phyloP scores from a whole-genome alignment of 2,888 invertebrate species.

The Synergus japonicus region DNA sequence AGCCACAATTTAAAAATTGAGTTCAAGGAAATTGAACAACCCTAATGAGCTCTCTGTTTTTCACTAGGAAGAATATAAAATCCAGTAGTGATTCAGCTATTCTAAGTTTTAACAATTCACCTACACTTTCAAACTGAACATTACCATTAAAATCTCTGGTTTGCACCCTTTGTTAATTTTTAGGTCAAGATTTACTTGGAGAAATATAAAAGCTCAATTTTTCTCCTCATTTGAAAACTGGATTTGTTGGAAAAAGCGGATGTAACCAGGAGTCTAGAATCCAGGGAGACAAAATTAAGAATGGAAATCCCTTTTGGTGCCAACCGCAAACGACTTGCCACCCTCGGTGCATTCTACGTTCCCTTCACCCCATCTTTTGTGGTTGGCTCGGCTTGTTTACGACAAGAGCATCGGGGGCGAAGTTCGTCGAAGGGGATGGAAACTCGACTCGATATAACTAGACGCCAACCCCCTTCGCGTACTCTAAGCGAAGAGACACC shows the following conservation, averaged over 20 bases:
- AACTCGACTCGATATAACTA: constrained; percentile 37
- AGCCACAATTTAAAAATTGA: no score
- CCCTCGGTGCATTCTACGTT: constrained; percentile 51
- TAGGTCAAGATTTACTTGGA: not conserved
- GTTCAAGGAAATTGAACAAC: not conserved
- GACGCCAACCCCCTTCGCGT: constrained; percentile 14
- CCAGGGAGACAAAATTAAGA: constrained; percentile 29
- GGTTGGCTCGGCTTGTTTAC: constrained; percentile 54
- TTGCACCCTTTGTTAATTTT: not conserved
- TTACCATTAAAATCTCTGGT: not conserved
- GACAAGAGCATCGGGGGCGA: constrained; percentile 52
- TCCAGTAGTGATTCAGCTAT: not conserved
- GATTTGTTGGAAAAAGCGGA: not conserved
- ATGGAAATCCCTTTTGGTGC: constrained; percentile 36
- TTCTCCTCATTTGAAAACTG: not conserved
- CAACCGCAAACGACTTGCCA: constrained; percentile 55
- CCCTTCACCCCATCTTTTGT: constrained; percentile 51
- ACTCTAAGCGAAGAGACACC: constrained; percentile 38
- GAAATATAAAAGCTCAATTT: not conserved
- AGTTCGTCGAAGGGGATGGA: constrained; percentile 44
- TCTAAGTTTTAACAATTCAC: not conserved
- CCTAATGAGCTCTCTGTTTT: not conserved
- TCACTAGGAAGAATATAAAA: not conserved
- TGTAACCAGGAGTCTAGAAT: constrained; percentile 11
- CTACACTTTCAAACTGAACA: not conserved